phyloP scores from a whole-genome alignment of 2,113 vertebrate species.

The Gymnocephalus cernua region DNA sequence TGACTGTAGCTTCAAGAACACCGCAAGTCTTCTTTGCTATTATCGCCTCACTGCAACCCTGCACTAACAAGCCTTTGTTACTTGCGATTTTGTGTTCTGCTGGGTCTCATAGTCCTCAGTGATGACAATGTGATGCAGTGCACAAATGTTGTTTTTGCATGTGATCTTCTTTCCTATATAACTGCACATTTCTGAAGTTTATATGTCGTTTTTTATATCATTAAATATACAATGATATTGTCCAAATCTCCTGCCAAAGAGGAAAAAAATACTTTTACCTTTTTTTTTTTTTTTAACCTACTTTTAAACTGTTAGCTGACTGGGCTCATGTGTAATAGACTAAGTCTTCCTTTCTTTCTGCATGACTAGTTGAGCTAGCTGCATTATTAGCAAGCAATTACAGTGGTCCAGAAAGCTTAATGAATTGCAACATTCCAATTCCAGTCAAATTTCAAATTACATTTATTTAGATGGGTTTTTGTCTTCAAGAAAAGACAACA shows the following conservation, averaged over 20 bases:
- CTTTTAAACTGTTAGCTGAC: not conserved
- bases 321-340: not conserved
- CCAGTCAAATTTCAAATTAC: not conserved
- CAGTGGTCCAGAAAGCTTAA: not conserved
- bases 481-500: not conserved
- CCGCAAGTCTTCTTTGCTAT: slow-evolving; percentile 42
- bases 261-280: not conserved
- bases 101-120: slow-evolving; percentile 4
- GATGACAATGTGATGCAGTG: not conserved
- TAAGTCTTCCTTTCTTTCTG: not conserved
- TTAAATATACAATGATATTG: not conserved
- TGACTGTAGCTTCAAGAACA: slow-evolving; percentile 41
- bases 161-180: not conserved
- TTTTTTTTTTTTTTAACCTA: no score
- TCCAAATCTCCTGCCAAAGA: not conserved
- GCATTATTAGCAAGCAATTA: not conserved
- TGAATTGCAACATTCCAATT: not conserved
- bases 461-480: not conserved
- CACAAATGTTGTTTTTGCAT: not conserved
- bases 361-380: not conserved
- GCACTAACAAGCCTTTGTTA: slow-evolving; percentile 44
- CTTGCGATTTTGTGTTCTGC: slow-evolving; percentile 14
- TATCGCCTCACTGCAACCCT: slow-evolving; percentile 60
- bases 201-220: not conserved
- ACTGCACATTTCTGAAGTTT: not conserved